These are phyloP conservation scores for Muscina levida DNA, from an alignment of 2,888 invertebrate species.

Conservation along the genomic window DNA sequence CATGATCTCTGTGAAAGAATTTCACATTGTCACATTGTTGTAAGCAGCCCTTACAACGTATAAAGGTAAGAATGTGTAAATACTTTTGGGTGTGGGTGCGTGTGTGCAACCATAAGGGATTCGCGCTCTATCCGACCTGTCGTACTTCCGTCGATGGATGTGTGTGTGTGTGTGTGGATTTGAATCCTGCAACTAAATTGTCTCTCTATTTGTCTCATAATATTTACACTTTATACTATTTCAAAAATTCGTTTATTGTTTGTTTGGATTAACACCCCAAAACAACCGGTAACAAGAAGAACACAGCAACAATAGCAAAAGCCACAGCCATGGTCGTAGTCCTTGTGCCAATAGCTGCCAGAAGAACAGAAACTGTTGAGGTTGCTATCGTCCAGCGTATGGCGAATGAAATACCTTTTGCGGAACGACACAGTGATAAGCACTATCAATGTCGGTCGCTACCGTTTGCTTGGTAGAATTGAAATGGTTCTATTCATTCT, in stretches of 20 bases:
- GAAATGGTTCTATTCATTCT: neutral
- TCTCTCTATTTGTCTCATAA: constrained; percentile 57
- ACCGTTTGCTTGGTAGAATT: too few species aligned
- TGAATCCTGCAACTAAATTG: constrained; percentile 49
- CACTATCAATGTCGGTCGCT: constrained; percentile 41
- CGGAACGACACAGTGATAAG: constrained; percentile 41
- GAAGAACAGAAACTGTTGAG: neutral
- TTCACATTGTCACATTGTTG: constrained; percentile 61
- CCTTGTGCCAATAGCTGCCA: too few species aligned
- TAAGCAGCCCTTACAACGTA: constrained; percentile 46
- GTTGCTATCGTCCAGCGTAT: neutral
- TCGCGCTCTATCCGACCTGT: neutral
- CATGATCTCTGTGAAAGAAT: constrained; percentile 45
- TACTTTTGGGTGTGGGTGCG: neutral
- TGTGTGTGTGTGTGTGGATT: neutral
- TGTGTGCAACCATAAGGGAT: neutral
- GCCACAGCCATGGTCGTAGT: neutral
- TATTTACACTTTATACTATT: constrained; percentile 63
- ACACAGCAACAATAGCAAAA: constrained; percentile 4
- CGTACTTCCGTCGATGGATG: neutral
- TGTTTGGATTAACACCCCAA: constrained; percentile 63
- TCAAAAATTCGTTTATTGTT: constrained; percentile 63
- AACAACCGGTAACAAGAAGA: constrained; percentile 29
- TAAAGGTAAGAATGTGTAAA: constrained; percentile 18
- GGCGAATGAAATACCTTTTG: constrained; percentile 7